Base-by-base conservation (phyloP, 2,888 invertebrate species). In the Embidobia sp. region DNA sequence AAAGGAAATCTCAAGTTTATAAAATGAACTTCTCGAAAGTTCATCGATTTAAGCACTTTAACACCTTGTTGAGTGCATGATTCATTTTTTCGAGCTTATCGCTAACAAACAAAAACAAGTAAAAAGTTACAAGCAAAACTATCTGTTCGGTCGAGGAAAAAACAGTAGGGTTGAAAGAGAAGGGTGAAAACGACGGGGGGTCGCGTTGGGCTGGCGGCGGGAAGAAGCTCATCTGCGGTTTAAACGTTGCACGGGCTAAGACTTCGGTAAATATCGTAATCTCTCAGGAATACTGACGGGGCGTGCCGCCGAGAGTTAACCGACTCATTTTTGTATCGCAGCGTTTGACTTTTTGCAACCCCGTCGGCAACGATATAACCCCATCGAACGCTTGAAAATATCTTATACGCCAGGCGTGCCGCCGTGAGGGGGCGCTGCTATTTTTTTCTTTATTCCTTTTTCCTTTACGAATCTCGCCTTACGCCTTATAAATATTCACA, bases 231-330 rank as follows among this genome's bases (percentile, higher is more conserved):
- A 77, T 79, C 67, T 57, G 67, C 55, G 63, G 53, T 74, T 53
- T 72, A 64, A 63, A 59, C 49, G 44, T 69, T 59, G 37, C 40
- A 29, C 35, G 19, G 61, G 73, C 69, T 63, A 67, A 69, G 75
- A 73, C 59, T 72, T 74, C 51, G 83, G 86, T 86, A 86, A 87
- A 87, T 86, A 87, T 87, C 84, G 82, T 87, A 85, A 87, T 86
- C 84, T 84, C 79, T 73, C 79, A 53, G 77, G 82, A 84, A 87
- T 85, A 87, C 84, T 82, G 85, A 80, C 82, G 85, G 84, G 73
- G 82, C 88, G 88, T 88, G 88, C 82, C 87, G 78, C 70, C 64
- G 87, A 87, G 86, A 88, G 86, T 87, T 88, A 88, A 88, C 86
- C 84, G 83, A 84, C 87, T 87, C 85, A 87, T 88, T 88, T 87